A percentile compares a stretch with the other conserved stretches of the same genome.
These are phyloP conservation scores for Apomyelois bistriatella DNA, from an alignment of 2,888 invertebrate species.

Conservation along the genomic window DNA sequence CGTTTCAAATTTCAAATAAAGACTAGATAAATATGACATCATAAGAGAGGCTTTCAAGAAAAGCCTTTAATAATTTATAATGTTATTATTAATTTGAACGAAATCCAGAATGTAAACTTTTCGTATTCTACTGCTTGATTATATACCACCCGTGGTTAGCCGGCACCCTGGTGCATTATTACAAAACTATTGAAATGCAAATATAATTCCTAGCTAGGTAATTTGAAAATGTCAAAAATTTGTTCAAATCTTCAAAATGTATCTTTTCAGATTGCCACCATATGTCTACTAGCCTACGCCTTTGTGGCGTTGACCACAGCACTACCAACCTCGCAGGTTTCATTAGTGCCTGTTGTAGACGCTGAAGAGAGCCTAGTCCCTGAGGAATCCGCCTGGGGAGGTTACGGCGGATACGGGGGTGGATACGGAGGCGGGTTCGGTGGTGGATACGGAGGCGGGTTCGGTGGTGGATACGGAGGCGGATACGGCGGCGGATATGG, in stretches of 20 bases:
- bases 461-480: not conserved
- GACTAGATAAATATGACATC: too few species aligned
- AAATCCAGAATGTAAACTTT: too few species aligned
- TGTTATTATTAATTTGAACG: too few species aligned
- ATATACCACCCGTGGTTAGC: too few species aligned
- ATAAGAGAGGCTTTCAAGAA: too few species aligned
- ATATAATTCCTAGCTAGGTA: too few species aligned
- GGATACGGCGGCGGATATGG: not conserved
- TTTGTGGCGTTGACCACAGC: constrained; percentile 42
- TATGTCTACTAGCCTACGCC: constrained; percentile 40
- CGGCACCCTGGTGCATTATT: too few species aligned
- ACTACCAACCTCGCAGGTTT: constrained; percentile 27
- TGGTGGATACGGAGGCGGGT: not conserved
- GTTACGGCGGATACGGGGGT: constrained; percentile 6
- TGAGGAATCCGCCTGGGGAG: constrained; percentile 16
- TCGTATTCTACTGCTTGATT: too few species aligned
- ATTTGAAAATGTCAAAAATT: not conserved
- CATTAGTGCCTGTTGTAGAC: not conserved
- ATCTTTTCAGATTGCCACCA: constrained; percentile 39
- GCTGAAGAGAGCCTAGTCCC: constrained; percentile 15
- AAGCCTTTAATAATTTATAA: too few species aligned
- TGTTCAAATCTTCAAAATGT: too few species aligned
- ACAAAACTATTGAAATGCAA: too few species aligned
- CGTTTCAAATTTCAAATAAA: too few species aligned
- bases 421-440: not conserved